Evolutionary conservation across 2,113 vertebrate species (phyloP).

Genomic region (Rhinogobius similis): DNA sequence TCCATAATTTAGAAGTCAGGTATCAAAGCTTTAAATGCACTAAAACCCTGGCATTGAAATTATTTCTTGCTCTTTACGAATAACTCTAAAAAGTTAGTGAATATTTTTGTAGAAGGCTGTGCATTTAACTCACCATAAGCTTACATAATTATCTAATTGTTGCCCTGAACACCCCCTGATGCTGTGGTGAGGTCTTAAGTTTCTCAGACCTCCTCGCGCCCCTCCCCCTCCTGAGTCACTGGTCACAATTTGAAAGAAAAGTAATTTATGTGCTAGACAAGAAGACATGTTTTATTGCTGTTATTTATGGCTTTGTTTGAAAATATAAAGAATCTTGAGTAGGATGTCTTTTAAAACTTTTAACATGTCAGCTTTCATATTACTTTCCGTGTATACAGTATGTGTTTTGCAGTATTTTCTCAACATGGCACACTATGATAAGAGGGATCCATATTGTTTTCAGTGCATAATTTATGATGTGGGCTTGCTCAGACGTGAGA

Average conservation of each 20-base stretch:
- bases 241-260: slow-evolving; percentile 35
- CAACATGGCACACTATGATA: background rate
- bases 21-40: too few species aligned
- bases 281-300: slow-evolving; percentile 9
- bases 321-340: slow-evolving; percentile 3
- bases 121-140: too few species aligned
- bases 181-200: slow-evolving; percentile 56
- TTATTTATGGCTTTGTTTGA: slow-evolving; percentile 17
- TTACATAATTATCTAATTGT: too few species aligned
- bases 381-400: background rate
- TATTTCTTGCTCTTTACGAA: too few species aligned
- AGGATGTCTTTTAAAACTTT: background rate
- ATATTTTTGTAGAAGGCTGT: too few species aligned
- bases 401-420: background rate
- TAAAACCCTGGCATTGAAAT: too few species aligned
- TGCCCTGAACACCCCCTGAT: too few species aligned
- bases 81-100: too few species aligned
- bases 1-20: too few species aligned
- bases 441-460: background rate
- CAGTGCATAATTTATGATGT: background rate
- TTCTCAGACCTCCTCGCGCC: slow-evolving; percentile 55
- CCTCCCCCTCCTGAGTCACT: slow-evolving; percentile 21
- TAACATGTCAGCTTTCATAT: background rate
- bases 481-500: background rate
- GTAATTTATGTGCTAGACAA: slow-evolving; percentile 33